Base-by-base conservation (phyloP, 2,888 invertebrate species). In the Mimachlamys varia region DNA sequence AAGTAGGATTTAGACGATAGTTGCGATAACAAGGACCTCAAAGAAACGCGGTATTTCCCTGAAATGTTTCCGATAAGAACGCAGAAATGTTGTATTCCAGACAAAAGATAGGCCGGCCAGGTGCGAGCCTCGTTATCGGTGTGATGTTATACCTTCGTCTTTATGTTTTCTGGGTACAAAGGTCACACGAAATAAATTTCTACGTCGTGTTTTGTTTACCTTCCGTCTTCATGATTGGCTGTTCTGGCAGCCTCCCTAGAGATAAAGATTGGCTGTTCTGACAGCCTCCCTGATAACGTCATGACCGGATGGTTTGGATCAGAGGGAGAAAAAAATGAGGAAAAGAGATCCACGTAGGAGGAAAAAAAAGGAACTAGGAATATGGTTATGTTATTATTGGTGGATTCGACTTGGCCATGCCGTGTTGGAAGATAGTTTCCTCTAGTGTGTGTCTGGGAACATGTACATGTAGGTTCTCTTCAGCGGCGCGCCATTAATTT, bases 251-350 rank as follows among this genome's bases (percentile, higher is more conserved):
- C 76, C 76, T 76, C 76, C 76, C 76, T 76, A 10, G 27, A 76
- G 76, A 76, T 76, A 76, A 76, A 27, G 27, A 12, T 7, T 15
- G 76, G 76, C 76, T 76, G 76, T 76, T 76, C 76, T 76, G 76
- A 76, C 76, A 76, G 76, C 76, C 76, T 76, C 76, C 76, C 76
- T 33, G 76, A 76, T 76, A 76, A 76, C 33, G 76, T 76, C 76
- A 76, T 7, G 13, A 33, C 33, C 13, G 76, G 10, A 33, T 33
- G 76, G 76, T 33, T 76, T 5, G 76, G 76, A 76, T 76, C 76
- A 76, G 76, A 76, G 76, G 15, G 76, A 33, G 33, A 58, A n/a
- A 58, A 15, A 76, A 33, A 76, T 33, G 76, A 76, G 33, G 10
- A 76, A 33, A 33, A 76, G 33, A 76, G 76, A 1, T 76, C 5